Percentiles rank a stretch among this genome's conserved stretches.
These are phyloP conservation scores for Dasyornis broadbenti DNA, from an alignment of 2,113 vertebrate genomes.

Conservation along the genomic window DNA sequence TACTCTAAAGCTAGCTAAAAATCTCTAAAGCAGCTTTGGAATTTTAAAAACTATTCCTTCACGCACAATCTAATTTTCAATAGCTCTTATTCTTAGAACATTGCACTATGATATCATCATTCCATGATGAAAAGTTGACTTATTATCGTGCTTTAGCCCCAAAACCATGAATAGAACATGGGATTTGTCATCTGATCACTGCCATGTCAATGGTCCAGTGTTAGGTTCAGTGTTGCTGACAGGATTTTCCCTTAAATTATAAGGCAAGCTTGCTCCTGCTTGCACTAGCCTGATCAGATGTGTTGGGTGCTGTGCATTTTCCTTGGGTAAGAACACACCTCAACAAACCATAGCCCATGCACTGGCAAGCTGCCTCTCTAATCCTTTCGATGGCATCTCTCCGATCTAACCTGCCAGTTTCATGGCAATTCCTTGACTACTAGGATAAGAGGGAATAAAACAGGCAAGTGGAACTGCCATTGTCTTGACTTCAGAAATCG, in stretches of 20 bases:
- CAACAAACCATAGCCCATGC: accelerated
- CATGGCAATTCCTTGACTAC: not conserved
- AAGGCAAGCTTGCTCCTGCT: not conserved
- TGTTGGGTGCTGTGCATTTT: not conserved
- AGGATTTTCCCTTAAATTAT: not conserved
- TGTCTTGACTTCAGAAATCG: not conserved
- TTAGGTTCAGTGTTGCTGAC: not conserved
- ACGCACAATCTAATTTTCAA: not conserved
- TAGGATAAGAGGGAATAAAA: not conserved
- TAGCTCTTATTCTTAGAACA: not conserved
- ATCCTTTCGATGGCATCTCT: not conserved
- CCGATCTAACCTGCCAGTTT: not conserved
- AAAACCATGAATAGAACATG: not conserved
- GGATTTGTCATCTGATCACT: not conserved
- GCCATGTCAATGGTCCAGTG: not conserved
- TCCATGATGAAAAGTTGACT: not conserved
- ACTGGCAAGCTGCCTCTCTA: not conserved
- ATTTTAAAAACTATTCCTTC: not conserved
- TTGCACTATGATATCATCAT: not conserved
- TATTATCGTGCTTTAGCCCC: not conserved
- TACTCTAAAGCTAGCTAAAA: not conserved
- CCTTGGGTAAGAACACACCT: not conserved
- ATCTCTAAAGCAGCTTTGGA: not conserved
- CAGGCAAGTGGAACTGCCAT: not conserved
- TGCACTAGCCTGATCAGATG: not conserved